Base-by-base conservation (phyloP, 2,797 vertebrate species). In the Sphenopsis melanotis region DNA sequence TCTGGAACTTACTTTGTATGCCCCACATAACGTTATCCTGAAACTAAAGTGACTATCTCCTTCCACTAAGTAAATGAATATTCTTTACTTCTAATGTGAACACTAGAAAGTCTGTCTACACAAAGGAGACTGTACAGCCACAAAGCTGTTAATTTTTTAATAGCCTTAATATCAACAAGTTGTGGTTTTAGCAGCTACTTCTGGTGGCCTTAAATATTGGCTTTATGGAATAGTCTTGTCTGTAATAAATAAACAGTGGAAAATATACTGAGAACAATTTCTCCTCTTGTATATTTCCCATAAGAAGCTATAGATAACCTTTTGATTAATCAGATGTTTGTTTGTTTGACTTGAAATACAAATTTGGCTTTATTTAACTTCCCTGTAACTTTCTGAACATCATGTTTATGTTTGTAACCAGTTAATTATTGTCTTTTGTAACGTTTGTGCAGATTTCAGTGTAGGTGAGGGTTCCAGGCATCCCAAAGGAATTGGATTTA, bases 161-260 rank as follows among this genome's bases (percentile, higher is more conserved):
- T 27, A 46, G 39, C 4, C 30, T 66, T 80, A 21, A 14, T 29
- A 56, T 91, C n/a, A 49, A 6, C 37, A 72, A 75, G 27, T 9
- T 66, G 47, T 82, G 66, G 29, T 7, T 84, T 87, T 82, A 79
- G 34, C 23, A 70, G 5, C 27, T 66, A 1, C 24, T 86, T 64
- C 7, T 68, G 21, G 10, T 57, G 32, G 59, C 44, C 23, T 36
- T 76, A 44, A 79, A 63, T 30, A 8, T 37, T 65, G 49, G 14
- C 12, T 1, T 66, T 53, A 2, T 12, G 61, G 26, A 23, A 5
- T 34, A 41, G 2, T 27, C 0, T 57, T 76, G 14, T 20, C n/a
- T 60, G 39, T 61, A 36, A n/a, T 13, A 29, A 10, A 36, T 24
- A 27, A 78, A 18, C 23, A 64, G 11, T 39, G 13, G 21, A 55